These are phyloP conservation scores for Oxytorus armatus DNA, from an alignment of 2,888 invertebrate genomes.

Conservation along the genomic window DNA sequence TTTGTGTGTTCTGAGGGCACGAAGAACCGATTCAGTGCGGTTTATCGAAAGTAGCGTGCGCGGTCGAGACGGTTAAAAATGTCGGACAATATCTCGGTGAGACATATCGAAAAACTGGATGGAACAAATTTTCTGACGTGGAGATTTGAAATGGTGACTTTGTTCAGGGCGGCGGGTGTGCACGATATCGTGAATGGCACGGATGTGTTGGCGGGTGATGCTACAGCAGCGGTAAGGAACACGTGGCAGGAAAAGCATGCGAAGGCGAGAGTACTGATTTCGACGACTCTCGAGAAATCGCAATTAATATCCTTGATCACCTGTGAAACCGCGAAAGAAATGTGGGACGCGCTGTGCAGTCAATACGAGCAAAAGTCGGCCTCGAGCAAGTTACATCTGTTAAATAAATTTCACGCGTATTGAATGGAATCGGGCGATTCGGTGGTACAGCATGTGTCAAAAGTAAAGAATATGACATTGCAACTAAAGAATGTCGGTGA, in stretches of 20 bases:
- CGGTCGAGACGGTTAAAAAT: conserved; percentile 37
- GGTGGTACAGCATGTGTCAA: conserved; percentile 74
- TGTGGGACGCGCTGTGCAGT: conserved; percentile 63
- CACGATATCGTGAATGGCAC: conserved; percentile 51
- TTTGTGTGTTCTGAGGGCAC: no score
- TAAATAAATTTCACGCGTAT: conserved; percentile 67
- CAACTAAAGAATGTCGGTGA: conserved; percentile 59
- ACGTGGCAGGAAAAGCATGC: conserved; percentile 53
- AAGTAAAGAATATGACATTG: conserved; percentile 74
- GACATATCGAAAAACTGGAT: conserved; percentile 46
- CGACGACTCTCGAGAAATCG: conserved; percentile 54
- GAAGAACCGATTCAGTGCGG: no score
- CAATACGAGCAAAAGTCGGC: conserved; percentile 70
- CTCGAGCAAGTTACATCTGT: conserved; percentile 65
- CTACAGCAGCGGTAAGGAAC: background rate
- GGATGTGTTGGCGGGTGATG: conserved; percentile 23
- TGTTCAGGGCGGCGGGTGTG: conserved; percentile 40
- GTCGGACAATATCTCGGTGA: conserved; percentile 27
- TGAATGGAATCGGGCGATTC: conserved; percentile 67
- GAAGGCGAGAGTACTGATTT: conserved; percentile 50
- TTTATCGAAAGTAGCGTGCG: conserved; percentile 29
- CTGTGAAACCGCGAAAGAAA: conserved; percentile 63
- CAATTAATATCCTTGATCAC: conserved; percentile 52
- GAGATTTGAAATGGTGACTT: conserved; percentile 49
- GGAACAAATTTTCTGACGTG: conserved; percentile 64